Conservation (phyloP, 2,113 vertebrate species). For the Malurus melanocephalus region DNA sequence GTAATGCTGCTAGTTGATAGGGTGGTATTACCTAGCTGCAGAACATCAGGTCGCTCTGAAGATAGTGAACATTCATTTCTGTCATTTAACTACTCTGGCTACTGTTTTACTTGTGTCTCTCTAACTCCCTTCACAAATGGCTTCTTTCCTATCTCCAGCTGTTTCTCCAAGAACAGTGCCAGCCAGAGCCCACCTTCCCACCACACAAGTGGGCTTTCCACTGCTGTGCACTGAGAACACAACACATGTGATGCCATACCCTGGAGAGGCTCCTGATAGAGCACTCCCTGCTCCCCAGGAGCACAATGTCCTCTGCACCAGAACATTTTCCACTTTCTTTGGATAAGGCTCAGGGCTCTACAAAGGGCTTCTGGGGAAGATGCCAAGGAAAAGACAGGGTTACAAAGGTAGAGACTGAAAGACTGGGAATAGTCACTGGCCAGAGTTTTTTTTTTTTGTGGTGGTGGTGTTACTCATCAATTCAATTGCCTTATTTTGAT, state of each 20-base stretch:
- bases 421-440: neutral
- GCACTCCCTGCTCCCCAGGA: neutral
- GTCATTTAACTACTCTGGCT: neutral
- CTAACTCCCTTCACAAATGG: neutral
- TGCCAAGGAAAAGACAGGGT: neutral
- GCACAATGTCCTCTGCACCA: neutral
- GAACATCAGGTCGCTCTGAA: neutral
- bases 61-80: neutral
- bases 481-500: constrained; percentile 1
- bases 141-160: neutral
- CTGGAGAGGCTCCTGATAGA: neutral
- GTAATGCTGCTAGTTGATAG: neutral
- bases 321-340: neutral
- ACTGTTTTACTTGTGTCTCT: neutral
- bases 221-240: neutral
- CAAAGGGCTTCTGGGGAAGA: neutral
- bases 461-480: neutral
- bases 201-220: neutral
- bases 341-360: neutral
- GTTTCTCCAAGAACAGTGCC: neutral
- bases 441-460: neutral
- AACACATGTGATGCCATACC: neutral
- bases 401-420: neutral
- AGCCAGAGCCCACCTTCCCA: neutral
- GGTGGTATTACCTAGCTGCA: neutral